phyloP scores from a whole-genome alignment of 2,888 invertebrate species.

The Microplitis manilae region DNA sequence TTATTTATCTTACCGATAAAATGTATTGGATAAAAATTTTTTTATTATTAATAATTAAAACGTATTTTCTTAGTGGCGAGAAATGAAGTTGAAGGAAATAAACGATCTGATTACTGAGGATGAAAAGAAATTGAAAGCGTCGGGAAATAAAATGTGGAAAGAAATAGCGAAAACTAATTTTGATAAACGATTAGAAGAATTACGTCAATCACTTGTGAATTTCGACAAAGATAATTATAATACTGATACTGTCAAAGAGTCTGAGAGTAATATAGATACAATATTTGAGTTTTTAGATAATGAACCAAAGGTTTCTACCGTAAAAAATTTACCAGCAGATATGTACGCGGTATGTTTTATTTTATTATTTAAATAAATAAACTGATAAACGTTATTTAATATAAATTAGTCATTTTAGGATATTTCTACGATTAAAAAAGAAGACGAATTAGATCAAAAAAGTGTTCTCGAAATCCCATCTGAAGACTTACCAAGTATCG shows the following conservation, averaged over 20 bases:
- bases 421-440: constrained; percentile 56
- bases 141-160: constrained; percentile 77
- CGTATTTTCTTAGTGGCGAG: constrained; percentile 54
- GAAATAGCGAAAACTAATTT: constrained; percentile 81
- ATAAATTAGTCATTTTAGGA: constrained; percentile 53
- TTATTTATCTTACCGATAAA: not conserved
- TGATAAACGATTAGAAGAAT: constrained; percentile 79
- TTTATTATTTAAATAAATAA: not conserved
- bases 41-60: constrained; percentile 21
- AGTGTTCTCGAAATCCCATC: constrained; percentile 51
- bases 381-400: constrained; percentile 37
- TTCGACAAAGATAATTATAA: constrained; percentile 70
- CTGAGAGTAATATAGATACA: constrained; percentile 77
- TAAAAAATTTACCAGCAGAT: constrained; percentile 52
- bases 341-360: constrained; percentile 53
- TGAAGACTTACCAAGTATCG: constrained; percentile 68
- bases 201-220: constrained; percentile 76
- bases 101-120: constrained; percentile 75
- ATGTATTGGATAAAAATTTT: not conserved
- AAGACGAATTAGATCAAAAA: constrained; percentile 39
- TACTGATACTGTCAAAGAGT: constrained; percentile 69
- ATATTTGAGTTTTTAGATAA: constrained; percentile 81
- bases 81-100: constrained; percentile 71
- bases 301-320: constrained; percentile 57
- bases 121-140: constrained; percentile 76